These are phyloP conservation scores for Stomorhina lunata DNA, from an alignment of 2,888 invertebrate genomes.

Conservation along the genomic window DNA sequence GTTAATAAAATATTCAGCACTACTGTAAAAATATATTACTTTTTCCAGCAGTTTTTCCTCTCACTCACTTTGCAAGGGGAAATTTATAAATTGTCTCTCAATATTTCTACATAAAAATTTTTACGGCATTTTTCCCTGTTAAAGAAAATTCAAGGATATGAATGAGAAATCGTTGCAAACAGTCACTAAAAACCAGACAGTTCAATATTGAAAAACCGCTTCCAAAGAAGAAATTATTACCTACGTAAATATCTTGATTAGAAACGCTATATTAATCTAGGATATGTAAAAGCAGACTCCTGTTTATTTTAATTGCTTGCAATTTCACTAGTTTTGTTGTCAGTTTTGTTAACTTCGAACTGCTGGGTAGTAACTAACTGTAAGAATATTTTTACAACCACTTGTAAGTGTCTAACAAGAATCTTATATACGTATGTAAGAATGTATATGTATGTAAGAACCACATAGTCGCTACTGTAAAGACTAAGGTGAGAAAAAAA, in stretches of 20 bases:
- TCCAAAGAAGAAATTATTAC: too few relatives aligned
- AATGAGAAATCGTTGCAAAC: too few relatives aligned
- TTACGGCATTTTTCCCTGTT: not conserved
- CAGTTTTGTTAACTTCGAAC: too few relatives aligned
- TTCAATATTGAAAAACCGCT: too few relatives aligned
- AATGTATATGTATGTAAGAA: not conserved
- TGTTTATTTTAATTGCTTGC: too few relatives aligned
- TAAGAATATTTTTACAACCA: conserved; percentile 27
- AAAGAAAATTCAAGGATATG: too few relatives aligned
- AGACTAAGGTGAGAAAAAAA: not conserved
- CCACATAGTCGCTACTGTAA: not conserved
- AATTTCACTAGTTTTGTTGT: too few relatives aligned
- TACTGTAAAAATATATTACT: conserved; percentile 1
- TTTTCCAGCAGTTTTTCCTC: conserved; percentile 35
- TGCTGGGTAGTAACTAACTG: not conserved
- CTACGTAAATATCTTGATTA: too few relatives aligned
- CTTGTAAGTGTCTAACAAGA: conserved; percentile 23
- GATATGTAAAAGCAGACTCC: too few relatives aligned
- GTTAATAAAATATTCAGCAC: not conserved
- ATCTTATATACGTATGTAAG: not conserved
- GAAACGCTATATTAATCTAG: too few relatives aligned
- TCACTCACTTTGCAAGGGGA: not conserved
- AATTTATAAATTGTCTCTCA: not conserved
- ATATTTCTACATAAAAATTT: not conserved
- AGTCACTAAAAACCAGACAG: too few relatives aligned